These are phyloP conservation scores for Rotaria sp. DNA, from an alignment of 2,888 invertebrate species.

Conservation along the genomic window DNA sequence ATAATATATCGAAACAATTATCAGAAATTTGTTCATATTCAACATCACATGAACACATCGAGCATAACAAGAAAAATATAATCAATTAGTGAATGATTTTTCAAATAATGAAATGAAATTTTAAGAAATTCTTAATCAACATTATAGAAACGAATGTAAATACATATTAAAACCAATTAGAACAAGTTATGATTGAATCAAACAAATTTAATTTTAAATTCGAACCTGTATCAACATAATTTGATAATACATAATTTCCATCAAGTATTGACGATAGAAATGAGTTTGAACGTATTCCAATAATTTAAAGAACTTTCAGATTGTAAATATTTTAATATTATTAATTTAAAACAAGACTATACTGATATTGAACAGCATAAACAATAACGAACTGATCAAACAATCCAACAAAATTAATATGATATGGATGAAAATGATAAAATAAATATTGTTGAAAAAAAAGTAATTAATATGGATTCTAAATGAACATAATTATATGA, in stretches of 20 bases:
- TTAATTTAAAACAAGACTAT: constrained; percentile 14
- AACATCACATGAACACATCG: background rate
- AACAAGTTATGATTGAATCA: background rate
- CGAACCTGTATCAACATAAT: background rate
- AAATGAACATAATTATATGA: background rate
- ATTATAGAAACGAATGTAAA: background rate
- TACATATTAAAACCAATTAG: background rate
- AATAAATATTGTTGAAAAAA: background rate
- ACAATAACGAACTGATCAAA: background rate
- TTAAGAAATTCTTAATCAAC: background rate
- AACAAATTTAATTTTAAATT: background rate
- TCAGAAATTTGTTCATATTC: background rate
- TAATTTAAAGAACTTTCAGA: constrained; percentile 3
- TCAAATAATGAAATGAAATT: background rate
- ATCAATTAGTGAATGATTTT: background rate
- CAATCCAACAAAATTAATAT: background rate
- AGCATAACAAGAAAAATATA: background rate
- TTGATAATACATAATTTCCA: background rate
- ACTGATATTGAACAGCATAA: constrained; percentile 16
- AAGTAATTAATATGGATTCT: background rate
- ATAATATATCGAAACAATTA: background rate
- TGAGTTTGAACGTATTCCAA: background rate
- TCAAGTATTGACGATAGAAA: background rate
- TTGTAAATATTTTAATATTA: background rate
- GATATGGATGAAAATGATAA: background rate